Base-by-base conservation (phyloP, 2,113 vertebrate species). In the Garra rufa region DNA sequence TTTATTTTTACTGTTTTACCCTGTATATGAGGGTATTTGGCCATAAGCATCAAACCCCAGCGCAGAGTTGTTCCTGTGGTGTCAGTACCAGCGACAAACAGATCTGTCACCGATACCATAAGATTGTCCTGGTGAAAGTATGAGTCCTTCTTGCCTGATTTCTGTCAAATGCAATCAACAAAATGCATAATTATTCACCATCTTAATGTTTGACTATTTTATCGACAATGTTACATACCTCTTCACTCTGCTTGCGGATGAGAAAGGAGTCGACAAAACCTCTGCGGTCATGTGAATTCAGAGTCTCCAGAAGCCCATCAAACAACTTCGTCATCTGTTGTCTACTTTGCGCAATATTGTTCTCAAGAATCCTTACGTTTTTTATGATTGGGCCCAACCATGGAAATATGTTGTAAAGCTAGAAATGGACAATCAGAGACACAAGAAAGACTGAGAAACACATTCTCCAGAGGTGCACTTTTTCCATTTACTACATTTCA, bases 321-420 rank as follows among this genome's bases (percentile, higher is more conserved):
- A 84, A 48, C 50, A 93, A 75, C 4, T 74, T 69, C 1, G 21
- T 86, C 0, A 89, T 4, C 19, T 88, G 80, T 0, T 0, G 24
- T 9, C 81, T 1, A 0, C 3, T 61, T 3, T 9, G 44, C 1
- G 79, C 19, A 11, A 1, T 0, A 48, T 90, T 89, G 15, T 6
- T 81, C 6, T 83, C 13, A 1, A 92, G 0, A 1, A 26, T 4
- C 24, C 69, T 81, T 26, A 85, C 85, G 17, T 24, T 83, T 28
- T 90, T 91, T 17, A 92, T 24, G 87, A 90, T 91, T 0, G 71
- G 34, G 4, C 85, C 55, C 61, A 93, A 43, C 85, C 91, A 65
- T 14, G 92, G 93, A 82, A 94, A 91, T 87, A 91, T 87, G 83
- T 94, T 93, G 86, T 91, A 93, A 11, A 94, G 10, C 93, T 94